These are phyloP conservation scores for Alentia gelatinosa DNA, from an alignment of 2,888 invertebrate species.

Conservation along the genomic window DNA sequence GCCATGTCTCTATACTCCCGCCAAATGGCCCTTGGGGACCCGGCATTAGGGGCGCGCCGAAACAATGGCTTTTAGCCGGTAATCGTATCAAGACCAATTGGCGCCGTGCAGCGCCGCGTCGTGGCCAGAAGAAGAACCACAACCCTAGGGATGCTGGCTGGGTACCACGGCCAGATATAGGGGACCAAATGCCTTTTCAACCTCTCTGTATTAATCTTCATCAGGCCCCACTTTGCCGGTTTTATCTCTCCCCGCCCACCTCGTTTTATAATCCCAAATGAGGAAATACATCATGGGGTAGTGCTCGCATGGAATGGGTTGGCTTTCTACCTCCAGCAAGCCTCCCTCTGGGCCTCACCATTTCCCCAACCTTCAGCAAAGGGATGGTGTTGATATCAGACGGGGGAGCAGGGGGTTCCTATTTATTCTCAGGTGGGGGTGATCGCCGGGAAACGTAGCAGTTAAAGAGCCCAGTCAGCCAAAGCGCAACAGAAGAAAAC, in stretches of 20 bases:
- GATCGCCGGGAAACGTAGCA: no score
- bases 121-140: neutral
- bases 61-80: conserved; percentile 47
- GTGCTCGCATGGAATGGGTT: neutral
- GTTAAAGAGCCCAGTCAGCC: neutral
- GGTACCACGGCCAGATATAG: neutral
- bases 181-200: neutral
- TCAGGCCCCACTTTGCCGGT: neutral
- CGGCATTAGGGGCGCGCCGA: conserved; percentile 14
- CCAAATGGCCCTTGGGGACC: neutral
- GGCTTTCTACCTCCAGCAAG: no score
- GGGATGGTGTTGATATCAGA: no score
- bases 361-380: no score
- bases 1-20: neutral
- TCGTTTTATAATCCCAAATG: neutral
- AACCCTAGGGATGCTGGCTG: neutral
- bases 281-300: neutral
- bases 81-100: conserved; percentile 46
- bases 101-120: neutral
- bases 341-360: no score
- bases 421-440: no score
- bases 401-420: no score
- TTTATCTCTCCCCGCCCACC: no score
- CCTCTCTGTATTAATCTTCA: neutral
- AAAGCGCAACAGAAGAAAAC: neutral